These are phyloP conservation scores for Callyntrura sp. DNA, from an alignment of 2,888 invertebrate genomes.

Conservation along the genomic window DNA sequence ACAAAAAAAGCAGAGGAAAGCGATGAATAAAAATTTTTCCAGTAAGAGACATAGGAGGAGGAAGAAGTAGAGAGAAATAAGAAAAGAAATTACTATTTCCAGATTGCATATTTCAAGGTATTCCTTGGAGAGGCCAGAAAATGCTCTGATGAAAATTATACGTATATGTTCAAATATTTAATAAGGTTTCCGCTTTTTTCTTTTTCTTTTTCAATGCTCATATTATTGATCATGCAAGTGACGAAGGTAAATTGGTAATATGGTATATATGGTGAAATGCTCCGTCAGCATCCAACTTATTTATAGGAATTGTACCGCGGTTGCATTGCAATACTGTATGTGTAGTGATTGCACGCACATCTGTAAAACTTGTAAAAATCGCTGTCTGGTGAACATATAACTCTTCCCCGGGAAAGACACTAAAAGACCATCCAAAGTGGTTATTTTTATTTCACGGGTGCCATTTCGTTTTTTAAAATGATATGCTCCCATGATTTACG, in stretches of 20 bases:
- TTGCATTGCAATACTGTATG: too few relatives aligned
- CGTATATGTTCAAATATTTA: slow-evolving; percentile 42
- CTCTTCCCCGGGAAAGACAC: too few relatives aligned
- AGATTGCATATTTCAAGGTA: slow-evolving; percentile 64
- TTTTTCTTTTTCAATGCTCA: slow-evolving; percentile 11
- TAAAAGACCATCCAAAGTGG: too few relatives aligned
- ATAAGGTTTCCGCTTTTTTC: slow-evolving; percentile 19
- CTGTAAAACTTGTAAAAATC: too few relatives aligned
- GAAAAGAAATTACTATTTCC: slow-evolving; percentile 68
- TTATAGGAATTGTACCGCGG: too few relatives aligned
- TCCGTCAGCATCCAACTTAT: background rate
- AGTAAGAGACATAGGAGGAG: slow-evolving; percentile 2
- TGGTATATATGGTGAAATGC: background rate
- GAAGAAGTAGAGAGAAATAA: too few relatives aligned
- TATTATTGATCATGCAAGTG: slow-evolving; percentile 28
- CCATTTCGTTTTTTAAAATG: slow-evolving; percentile 11
- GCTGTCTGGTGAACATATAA: too few relatives aligned
- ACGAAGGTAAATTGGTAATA: background rate
- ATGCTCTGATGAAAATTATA: slow-evolving; percentile 59
- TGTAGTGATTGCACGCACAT: too few relatives aligned
- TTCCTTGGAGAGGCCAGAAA: slow-evolving; percentile 63
- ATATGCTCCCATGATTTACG: slow-evolving; percentile 47
- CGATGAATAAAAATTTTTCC: slow-evolving; percentile 51
- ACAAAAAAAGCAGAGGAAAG: background rate
- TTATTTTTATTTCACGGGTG: background rate